These are phyloP conservation scores for Spinus pinus DNA, from an alignment of 2,797 vertebrate species.

Conservation along the genomic window DNA sequence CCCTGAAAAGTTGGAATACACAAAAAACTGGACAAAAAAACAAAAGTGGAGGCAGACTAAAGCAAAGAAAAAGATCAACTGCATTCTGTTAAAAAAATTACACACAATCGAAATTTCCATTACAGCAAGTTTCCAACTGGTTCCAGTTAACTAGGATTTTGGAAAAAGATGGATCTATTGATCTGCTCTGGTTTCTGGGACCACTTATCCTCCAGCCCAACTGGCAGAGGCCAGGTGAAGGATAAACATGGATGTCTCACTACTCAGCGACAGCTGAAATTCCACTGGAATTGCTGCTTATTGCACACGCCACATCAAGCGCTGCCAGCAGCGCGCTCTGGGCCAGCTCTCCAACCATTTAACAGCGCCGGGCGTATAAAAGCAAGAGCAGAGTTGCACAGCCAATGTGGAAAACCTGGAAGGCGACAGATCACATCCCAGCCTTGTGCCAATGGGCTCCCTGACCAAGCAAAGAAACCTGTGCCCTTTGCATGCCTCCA, in stretches of 20 bases:
- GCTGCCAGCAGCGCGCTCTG: neutral
- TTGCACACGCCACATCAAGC: accelerated
- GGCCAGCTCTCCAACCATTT: neutral
- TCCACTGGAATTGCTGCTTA: constrained; percentile 3
- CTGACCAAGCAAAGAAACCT: accelerated
- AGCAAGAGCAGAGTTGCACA: neutral
- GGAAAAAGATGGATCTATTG: neutral
- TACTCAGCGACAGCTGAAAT: neutral
- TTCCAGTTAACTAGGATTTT: constrained; percentile 45
- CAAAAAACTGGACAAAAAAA: neutral
- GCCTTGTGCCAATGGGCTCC: neutral
- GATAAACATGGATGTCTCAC: constrained; percentile 21
- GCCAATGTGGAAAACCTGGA: neutral
- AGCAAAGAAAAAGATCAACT: neutral
- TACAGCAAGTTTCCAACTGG: constrained; percentile 46
- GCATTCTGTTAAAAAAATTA: constrained; percentile 4
- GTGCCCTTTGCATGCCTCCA: accelerated
- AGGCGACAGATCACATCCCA: neutral
- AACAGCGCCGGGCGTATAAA: neutral
- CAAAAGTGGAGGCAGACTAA: neutral
- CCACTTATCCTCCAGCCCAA: constrained; percentile 37
- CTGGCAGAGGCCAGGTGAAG: constrained; percentile 46
- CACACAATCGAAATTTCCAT: constrained; percentile 2
- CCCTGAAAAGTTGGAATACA: neutral
- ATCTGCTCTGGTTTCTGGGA: constrained; percentile 42